phyloP scores from a whole-genome alignment of 2,888 invertebrate genomes.

The Prosopocoilus inquinatus region DNA sequence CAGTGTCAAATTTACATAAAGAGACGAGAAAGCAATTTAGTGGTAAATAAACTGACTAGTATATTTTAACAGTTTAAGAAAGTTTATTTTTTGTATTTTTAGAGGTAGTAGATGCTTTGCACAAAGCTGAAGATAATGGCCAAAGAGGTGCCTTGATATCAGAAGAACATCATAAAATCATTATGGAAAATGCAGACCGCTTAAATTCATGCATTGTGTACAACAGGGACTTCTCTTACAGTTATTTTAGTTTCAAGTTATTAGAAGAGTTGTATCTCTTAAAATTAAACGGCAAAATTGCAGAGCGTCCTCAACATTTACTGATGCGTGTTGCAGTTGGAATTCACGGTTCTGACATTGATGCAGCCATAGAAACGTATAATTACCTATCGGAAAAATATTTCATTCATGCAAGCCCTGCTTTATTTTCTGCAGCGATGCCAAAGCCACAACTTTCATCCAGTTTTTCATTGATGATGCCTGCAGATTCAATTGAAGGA shows the following conservation, averaged over 20 bases:
- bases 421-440: constrained; percentile 93
- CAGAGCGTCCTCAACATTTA: constrained; percentile 97
- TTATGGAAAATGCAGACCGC: constrained; percentile 82
- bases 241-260: constrained; percentile 99
- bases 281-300: constrained; percentile 88
- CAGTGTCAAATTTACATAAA: constrained; percentile 96
- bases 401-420: constrained; percentile 98
- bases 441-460: constrained; percentile 89
- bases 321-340: constrained; percentile 96
- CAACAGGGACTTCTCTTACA: constrained; percentile 94
- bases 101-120: constrained; percentile 90
- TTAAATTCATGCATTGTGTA: constrained; percentile 95
- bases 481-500: constrained; percentile 92
- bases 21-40: constrained; percentile 95
- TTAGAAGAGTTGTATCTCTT: constrained; percentile 92
- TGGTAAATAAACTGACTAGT: constrained; percentile 54
- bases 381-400: constrained; percentile 87
- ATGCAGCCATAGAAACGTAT: constrained; percentile 91
- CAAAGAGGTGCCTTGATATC: constrained; percentile 81
- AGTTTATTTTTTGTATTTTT: constrained; percentile 42
- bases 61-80: no score
- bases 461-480: constrained; percentile 93
- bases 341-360: constrained; percentile 92
- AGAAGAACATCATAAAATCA: constrained; percentile 73
- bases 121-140: constrained; percentile 70